Conservation (phyloP, 2,888 invertebrate genomes). For the Eudasyphora cyanicolor region DNA sequence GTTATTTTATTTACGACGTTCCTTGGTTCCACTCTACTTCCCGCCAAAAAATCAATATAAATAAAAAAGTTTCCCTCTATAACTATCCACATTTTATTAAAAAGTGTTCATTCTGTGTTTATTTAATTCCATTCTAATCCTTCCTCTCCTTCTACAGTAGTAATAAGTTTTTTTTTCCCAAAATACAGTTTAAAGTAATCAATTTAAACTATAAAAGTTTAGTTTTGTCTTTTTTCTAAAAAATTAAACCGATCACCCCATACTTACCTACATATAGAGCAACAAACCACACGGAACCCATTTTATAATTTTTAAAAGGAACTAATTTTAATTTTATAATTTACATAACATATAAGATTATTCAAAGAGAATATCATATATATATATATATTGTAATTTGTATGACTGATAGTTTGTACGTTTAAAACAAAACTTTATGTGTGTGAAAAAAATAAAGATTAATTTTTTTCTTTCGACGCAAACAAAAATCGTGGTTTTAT, state of each 20-base stretch:
- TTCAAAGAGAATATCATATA: constrained; percentile 6
- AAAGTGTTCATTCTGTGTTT: neutral
- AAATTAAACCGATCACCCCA: too few species aligned
- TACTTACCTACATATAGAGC: too few species aligned
- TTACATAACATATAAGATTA: constrained; percentile 7
- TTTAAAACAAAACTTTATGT: constrained; percentile 66
- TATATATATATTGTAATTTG: constrained; percentile 67
- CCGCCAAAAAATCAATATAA: too few species aligned
- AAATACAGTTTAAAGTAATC: too few species aligned
- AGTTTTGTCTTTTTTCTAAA: neutral
- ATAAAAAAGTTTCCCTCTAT: neutral
- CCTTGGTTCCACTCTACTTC: neutral
- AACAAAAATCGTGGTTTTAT: constrained; percentile 47
- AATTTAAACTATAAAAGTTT: too few species aligned
- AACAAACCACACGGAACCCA: neutral
- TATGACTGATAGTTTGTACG: constrained; percentile 80
- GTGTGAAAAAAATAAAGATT: constrained; percentile 67
- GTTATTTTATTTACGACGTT: neutral
- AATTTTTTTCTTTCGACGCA: constrained; percentile 68
- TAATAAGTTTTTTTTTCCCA: too few species aligned
- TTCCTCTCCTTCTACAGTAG: neutral
- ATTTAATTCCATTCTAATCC: neutral
- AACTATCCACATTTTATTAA: neutral
- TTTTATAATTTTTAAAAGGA: neutral
- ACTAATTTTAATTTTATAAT: neutral